Conservation (phyloP, 2,113 vertebrate species). For the Cercocebus atys region DNA sequence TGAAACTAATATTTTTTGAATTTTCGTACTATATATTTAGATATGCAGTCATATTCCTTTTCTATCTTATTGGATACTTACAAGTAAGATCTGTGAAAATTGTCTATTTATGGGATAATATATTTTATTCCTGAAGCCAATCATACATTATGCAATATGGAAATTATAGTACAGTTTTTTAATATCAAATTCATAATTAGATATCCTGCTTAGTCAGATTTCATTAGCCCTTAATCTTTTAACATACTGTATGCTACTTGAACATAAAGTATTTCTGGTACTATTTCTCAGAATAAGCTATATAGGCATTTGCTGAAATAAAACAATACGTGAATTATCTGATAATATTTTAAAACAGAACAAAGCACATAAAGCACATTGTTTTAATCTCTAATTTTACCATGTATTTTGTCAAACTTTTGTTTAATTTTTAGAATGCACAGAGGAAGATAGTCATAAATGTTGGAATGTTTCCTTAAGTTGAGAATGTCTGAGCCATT, state of each 20-base stretch:
- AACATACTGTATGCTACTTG: slow-evolving; percentile 1
- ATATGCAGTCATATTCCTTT: neutral
- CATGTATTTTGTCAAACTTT: neutral
- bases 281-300: neutral
- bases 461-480: neutral
- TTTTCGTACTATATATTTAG: neutral
- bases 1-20: neutral
- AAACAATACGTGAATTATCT: slow-evolving; percentile 28
- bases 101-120: neutral
- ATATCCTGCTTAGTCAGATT: slow-evolving; percentile 29
- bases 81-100: slow-evolving; percentile 1
- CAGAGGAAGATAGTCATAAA: neutral
- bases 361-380: neutral
- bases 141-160: slow-evolving; percentile 26
- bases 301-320: neutral
- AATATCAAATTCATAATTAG: slow-evolving; percentile 62
- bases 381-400: neutral
- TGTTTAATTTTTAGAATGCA: neutral
- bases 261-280: slow-evolving; percentile 41
- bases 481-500: neutral
- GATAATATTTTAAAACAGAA: slow-evolving; percentile 19
- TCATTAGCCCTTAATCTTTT: slow-evolving; percentile 59
- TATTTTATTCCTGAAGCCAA: slow-evolving; percentile 44
- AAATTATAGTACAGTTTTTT: slow-evolving; percentile 40
- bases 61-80: neutral